phyloP scores from a whole-genome alignment of 2,797 vertebrate species.

The Hipposideros larvatus region DNA sequence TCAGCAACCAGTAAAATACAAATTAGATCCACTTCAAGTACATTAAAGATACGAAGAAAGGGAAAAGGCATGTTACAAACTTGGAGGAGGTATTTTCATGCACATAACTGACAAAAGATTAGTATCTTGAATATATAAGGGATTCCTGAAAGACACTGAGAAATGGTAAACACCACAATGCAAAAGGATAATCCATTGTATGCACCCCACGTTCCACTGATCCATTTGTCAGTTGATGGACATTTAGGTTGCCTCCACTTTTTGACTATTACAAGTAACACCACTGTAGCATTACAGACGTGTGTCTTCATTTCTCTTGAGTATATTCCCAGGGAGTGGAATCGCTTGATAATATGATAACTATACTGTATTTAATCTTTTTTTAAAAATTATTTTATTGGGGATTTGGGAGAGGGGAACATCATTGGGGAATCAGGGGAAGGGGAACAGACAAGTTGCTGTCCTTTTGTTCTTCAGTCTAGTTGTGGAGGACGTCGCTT shows the following conservation, averaged over 20 bases:
- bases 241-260: background rate
- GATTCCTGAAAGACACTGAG: background rate
- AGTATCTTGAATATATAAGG: background rate
- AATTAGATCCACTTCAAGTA: background rate
- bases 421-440: too few species aligned
- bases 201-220: background rate
- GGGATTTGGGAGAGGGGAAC: too few species aligned
- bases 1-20: background rate
- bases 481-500: too few species aligned
- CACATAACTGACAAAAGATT: background rate
- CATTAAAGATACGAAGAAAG: background rate
- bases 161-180: background rate
- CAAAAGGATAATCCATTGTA: background rate
- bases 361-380: background rate
- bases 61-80: background rate
- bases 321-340: background rate
- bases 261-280: background rate
- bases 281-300: background rate
- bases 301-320: background rate
- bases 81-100: background rate
- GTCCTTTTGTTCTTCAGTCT: too few species aligned
- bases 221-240: background rate
- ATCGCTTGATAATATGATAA: background rate
- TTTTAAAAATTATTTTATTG: too few species aligned
- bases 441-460: too few species aligned